Base-by-base conservation (phyloP, 2,888 invertebrate genomes). In the Dione vanillae region DNA sequence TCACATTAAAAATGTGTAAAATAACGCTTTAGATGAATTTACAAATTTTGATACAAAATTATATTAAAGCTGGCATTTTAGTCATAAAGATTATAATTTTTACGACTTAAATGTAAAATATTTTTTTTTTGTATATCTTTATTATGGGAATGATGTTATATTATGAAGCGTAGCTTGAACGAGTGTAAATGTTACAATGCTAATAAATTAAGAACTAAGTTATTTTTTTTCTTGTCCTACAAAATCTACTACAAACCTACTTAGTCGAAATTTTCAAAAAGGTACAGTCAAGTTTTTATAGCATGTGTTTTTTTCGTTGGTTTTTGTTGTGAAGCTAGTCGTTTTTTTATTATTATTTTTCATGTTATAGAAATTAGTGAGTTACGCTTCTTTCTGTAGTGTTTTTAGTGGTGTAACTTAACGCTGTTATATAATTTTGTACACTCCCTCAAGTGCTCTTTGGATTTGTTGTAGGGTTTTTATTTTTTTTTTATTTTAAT, bases 101-200 rank as follows among this genome's bases (percentile, higher is more conserved):
- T 69, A 64, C 58, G 66, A 64, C 19, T 66, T n/a, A 67, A 62
- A 56, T 66, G 19, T 73, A 37, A 71, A 67, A 11, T 12, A 11
- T 37, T 16, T 67, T 27, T n/a, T 45, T 74, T 79, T 82, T 83
- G 82, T 83, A 82, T 80, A 82, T 77, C 82, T 85, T 70, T 61
- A 59, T 41, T 59, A 67, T 20, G 56, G 37, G 58, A 61, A 65
- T 49, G 79, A 68, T 70, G 61, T 71, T 83, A 83, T 83, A 80
- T 78, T 67, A 77, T 70, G 69, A 73, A 71, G 79, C 78, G 76
- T 83, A 82, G 90, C 89, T 90, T 89, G 85, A 82, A 83, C 86
- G 88, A 81, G 85, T 83, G 77, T 82, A 80, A 82, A 82, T 85
- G 86, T 83, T 85, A 87, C 83, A 86, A 85, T 84, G 90, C 89